phyloP scores from a whole-genome alignment of 2,797 vertebrate genomes.

The Hipposideros larvatus region DNA sequence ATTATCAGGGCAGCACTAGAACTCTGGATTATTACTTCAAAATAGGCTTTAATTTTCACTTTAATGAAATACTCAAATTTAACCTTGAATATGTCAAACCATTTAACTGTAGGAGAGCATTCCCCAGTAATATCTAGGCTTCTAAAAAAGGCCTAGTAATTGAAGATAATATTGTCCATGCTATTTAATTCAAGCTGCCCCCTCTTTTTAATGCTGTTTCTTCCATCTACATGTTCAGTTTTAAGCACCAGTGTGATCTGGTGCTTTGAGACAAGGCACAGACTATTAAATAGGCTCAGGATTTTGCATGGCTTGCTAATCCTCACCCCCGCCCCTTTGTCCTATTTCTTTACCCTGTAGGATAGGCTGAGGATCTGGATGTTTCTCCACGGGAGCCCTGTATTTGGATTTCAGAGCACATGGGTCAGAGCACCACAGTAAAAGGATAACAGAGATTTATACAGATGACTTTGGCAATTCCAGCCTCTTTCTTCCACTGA shows the following conservation, averaged over 20 bases:
- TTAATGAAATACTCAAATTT: constrained; percentile 24
- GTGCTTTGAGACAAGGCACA: not conserved
- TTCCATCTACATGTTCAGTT: not conserved
- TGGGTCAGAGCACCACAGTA: not conserved
- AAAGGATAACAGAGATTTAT: not conserved
- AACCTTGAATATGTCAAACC: not conserved
- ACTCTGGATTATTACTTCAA: not conserved
- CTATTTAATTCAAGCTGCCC: not conserved
- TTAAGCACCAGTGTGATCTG: not conserved
- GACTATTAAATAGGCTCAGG: not conserved
- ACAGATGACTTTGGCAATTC: not conserved
- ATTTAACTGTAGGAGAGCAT: not conserved
- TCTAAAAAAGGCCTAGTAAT: not conserved
- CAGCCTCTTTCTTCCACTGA: not conserved
- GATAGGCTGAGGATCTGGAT: not conserved
- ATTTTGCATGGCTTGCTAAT: not conserved
- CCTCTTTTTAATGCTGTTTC: not conserved
- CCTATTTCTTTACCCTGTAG: not conserved
- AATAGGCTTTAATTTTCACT: constrained; percentile 18
- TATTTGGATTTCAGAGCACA: constrained; percentile 17
- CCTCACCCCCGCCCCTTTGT: not conserved
- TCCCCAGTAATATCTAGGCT: not conserved
- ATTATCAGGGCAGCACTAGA: not conserved
- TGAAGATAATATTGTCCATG: not conserved
- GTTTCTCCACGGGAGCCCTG: not conserved